phyloP scores from a whole-genome alignment of 2,113 vertebrate genomes.

The Copsychus sechellarum region DNA sequence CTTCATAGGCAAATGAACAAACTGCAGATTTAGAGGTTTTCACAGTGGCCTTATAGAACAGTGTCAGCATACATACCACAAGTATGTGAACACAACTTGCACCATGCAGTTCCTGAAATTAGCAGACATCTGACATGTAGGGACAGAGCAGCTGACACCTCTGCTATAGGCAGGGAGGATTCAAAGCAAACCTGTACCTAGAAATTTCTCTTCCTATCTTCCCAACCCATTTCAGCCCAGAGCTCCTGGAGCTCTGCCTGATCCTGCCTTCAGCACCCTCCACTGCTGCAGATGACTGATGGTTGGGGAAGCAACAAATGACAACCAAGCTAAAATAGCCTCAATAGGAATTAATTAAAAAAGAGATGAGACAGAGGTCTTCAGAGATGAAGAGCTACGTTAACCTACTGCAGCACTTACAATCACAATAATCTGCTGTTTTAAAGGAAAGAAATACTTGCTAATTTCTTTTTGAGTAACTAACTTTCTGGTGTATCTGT shows the following conservation, averaged over 20 bases:
- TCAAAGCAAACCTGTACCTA: neutral
- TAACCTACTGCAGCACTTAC: neutral
- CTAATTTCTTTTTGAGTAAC: constrained; percentile 33
- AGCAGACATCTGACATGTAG: neutral
- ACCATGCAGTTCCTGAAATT: neutral
- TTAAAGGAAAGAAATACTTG: constrained; percentile 21
- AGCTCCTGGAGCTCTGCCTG: neutral
- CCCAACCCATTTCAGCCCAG: neutral
- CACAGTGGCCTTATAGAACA: neutral
- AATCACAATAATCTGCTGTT: neutral
- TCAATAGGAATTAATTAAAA: constrained; percentile 25
- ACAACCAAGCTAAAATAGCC: neutral
- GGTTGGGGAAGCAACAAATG: neutral
- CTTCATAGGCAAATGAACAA: constrained; percentile 56
- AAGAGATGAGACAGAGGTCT: neutral
- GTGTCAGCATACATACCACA: neutral
- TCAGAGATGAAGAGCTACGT: constrained; percentile 5
- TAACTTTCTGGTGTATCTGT: neutral
- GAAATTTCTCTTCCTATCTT: neutral
- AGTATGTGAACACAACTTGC: neutral
- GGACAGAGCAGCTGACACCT: neutral
- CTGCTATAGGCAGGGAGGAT: neutral
- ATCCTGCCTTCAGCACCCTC: neutral
- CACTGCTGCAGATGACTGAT: neutral
- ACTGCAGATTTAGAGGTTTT: constrained; percentile 36